Conservation (phyloP, 2,888 invertebrate species). For the Calameuta filiformis region DNA sequence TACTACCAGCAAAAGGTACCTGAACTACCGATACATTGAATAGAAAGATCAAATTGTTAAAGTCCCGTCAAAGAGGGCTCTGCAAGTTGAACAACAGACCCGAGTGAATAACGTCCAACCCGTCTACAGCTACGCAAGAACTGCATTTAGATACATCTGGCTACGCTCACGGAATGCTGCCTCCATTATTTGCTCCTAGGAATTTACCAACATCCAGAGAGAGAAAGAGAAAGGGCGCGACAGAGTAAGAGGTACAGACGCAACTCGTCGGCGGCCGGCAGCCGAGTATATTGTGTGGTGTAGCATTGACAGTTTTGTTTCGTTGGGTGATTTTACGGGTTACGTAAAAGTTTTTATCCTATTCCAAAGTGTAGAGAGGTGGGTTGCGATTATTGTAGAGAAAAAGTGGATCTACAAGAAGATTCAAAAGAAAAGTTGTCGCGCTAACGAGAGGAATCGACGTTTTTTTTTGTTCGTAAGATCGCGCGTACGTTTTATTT, state of each 20-base stretch:
- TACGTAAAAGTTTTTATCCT: neutral
- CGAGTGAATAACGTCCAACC: too few relatives aligned
- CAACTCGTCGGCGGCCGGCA: neutral
- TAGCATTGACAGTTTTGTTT: neutral
- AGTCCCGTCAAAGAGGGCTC: too few relatives aligned
- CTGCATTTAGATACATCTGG: neutral
- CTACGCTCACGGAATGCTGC: neutral
- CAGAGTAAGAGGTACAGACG: slow-evolving; percentile 1
- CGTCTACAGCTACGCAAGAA: neutral
- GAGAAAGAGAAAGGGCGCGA: slow-evolving; percentile 3
- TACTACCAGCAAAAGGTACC: neutral
- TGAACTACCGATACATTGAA: neutral
- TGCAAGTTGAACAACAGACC: too few relatives aligned
- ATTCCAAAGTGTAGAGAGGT: neutral
- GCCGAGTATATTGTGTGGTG: neutral
- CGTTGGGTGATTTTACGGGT: neutral
- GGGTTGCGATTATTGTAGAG: neutral
- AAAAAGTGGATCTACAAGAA: neutral
- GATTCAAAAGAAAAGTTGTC: neutral
- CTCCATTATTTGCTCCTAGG: neutral
- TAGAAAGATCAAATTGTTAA: too few relatives aligned
- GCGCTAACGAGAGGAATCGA: neutral
- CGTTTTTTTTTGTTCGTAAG: neutral
- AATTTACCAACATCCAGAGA: neutral
- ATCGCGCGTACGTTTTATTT: neutral